Evolutionary conservation across 2,113 vertebrate genomes (phyloP).

Genomic region (Erpornis zantholeuca): DNA sequence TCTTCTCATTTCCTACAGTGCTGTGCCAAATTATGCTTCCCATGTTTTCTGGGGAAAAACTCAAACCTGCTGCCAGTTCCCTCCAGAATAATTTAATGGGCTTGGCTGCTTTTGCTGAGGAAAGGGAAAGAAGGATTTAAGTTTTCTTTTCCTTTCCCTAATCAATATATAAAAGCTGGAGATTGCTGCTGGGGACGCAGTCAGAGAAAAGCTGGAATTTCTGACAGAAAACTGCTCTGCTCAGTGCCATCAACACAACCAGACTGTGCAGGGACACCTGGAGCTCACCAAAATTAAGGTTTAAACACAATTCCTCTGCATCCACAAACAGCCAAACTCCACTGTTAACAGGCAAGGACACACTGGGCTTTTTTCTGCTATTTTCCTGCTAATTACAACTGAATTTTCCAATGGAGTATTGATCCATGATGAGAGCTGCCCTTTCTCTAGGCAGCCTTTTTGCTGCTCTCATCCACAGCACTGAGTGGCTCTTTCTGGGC

Average conservation of each 20-base stretch:
- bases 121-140: neutral
- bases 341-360: neutral
- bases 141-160: neutral
- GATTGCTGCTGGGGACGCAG: neutral
- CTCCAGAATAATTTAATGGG: neutral
- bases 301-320: neutral
- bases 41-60: neutral
- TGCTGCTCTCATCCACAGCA: neutral
- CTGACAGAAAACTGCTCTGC: neutral
- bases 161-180: neutral
- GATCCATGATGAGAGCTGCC: neutral
- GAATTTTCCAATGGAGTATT: neutral
- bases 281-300: neutral
- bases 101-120: neutral
- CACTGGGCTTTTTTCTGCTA: neutral
- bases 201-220: neutral
- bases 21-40: neutral
- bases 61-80: neutral
- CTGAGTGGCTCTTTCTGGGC: neutral
- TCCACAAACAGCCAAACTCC: neutral
- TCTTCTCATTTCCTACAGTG: neutral
- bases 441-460: neutral
- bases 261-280: neutral
- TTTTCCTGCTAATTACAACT: neutral
- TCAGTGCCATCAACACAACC: neutral